Conservation (phyloP, 2,113 vertebrate genomes). For the Pseudonaja textilis region DNA sequence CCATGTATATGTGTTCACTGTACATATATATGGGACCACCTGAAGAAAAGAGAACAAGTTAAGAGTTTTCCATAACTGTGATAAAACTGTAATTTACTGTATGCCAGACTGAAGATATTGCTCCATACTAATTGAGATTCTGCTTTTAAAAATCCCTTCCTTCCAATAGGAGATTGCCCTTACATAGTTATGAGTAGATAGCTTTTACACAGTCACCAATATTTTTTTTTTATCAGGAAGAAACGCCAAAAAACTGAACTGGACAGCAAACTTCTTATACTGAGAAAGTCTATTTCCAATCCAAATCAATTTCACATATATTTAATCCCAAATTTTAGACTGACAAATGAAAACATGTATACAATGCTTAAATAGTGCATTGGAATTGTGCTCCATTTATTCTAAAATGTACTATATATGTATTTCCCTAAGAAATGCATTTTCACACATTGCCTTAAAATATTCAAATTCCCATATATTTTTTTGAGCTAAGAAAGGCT, state of each 20-base stretch:
- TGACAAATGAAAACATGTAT: background rate
- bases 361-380: background rate
- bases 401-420: background rate
- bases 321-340: background rate
- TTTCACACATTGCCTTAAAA: background rate
- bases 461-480: background rate
- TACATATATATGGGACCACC: background rate
- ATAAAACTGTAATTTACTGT: background rate
- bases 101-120: background rate
- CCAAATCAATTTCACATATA: background rate
- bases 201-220: background rate
- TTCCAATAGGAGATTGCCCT: background rate
- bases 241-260: background rate
- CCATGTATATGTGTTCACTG: background rate
- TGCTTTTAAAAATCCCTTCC: background rate
- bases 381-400: background rate
- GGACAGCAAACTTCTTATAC: background rate
- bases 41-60: background rate
- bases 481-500: background rate
- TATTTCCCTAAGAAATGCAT: background rate
- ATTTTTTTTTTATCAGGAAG: background rate
- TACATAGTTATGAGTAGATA: background rate
- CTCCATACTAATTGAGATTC: background rate
- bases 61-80: background rate
- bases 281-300: background rate